phyloP scores from a whole-genome alignment of 2,888 invertebrate species.

The Saturnia japonica region DNA sequence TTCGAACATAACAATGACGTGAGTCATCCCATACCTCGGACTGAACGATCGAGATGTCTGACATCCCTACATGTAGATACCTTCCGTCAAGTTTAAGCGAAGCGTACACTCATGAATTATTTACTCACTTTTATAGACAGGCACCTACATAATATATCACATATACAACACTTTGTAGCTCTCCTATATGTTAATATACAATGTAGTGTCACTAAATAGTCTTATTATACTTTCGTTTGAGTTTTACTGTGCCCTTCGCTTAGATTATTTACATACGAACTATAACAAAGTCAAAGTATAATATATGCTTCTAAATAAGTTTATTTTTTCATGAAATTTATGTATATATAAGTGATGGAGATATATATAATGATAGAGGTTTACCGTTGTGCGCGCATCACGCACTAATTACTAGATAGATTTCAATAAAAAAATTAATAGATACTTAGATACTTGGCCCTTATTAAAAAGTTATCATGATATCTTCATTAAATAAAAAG shows the following conservation, averaged over 20 bases:
- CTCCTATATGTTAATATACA: constrained; percentile 44
- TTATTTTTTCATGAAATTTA: not conserved
- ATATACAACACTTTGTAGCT: constrained; percentile 10
- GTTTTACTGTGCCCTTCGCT: not conserved
- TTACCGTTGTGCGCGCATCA: too few species aligned
- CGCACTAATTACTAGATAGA: too few species aligned
- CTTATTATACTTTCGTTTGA: constrained; percentile 36
- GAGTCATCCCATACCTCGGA: not conserved
- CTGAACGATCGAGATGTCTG: constrained; percentile 11
- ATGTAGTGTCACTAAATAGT: constrained; percentile 40
- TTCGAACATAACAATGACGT: constrained; percentile 11
- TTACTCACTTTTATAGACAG: constrained; percentile 50
- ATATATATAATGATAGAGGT: too few species aligned
- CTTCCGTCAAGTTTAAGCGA: constrained; percentile 48
- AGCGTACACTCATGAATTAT: constrained; percentile 69
- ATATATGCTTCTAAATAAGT: not conserved
- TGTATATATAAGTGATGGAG: too few species aligned
- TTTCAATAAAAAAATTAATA: too few species aligned
- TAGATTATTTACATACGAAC: not conserved
- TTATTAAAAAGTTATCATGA: too few species aligned
- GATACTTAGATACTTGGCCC: too few species aligned
- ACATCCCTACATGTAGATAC: constrained; percentile 24
- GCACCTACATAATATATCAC: constrained; percentile 22
- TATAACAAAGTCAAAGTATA: not conserved
- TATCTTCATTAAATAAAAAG: too few species aligned